Evolutionary conservation across 1,140 invertebrate genomes (phyloP).

Genomic region (Limonius californicus): DNA sequence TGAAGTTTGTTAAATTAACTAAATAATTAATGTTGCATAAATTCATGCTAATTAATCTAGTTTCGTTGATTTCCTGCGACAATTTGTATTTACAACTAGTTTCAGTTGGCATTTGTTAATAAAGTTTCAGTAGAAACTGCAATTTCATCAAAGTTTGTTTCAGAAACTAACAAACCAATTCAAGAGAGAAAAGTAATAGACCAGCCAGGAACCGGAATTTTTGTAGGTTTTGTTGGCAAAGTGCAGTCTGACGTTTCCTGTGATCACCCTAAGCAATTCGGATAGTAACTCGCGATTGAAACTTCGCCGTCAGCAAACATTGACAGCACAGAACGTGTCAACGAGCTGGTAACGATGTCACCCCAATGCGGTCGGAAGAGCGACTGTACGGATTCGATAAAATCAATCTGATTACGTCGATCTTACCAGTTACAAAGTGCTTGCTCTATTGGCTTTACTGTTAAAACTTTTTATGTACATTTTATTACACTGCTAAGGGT

Average conservation of each 20-base stretch:
- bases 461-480: neutral
- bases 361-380: neutral
- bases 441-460: neutral
- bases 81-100: no score
- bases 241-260: neutral
- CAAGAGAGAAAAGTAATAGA: no score
- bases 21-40: no score
- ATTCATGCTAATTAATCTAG: no score
- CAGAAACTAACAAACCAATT: no score
- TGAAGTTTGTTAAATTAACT: no score
- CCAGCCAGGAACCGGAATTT: no score
- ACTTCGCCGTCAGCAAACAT: constrained; percentile 5
- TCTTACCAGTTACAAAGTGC: constrained; percentile 5
- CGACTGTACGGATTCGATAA: constrained; percentile 11
- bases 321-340: constrained; percentile 1
- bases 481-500: neutral
- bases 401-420: constrained; percentile 11
- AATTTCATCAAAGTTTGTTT: no score
- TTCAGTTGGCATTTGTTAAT: no score
- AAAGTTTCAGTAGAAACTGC: no score
- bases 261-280: neutral
- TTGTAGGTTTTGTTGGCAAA: no score
- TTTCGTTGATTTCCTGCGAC: no score
- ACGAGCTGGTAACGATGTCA: constrained; percentile 8
- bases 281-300: constrained; percentile 1